Base-by-base conservation (phyloP, 2,113 vertebrate genomes). In the Melanerpes aurifrons region DNA sequence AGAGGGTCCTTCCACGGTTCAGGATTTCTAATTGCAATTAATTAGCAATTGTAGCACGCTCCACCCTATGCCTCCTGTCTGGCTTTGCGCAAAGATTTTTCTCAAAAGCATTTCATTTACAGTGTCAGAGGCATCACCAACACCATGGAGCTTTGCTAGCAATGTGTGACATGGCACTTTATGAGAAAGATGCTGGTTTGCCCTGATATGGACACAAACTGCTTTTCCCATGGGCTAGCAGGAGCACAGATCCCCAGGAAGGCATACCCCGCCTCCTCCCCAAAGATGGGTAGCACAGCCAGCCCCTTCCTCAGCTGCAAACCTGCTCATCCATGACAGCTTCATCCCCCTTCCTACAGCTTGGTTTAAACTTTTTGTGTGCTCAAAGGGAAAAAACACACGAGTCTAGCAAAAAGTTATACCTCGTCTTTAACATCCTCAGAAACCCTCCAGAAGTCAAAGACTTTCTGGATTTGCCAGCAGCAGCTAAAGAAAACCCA, bases 191-290 rank as follows among this genome's bases (percentile, higher is more conserved):
- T 2, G 10, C 35, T 82, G 78, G 12, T 84, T 67, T 75, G 9
- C 10, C 61, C 29, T 7, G 19, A 13, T 3, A 8, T 2, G 25
- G 17, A 40, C 25, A 45, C 19, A 9, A 62, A 62, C 20, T 3
- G 12, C 59, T 82, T 82, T 67, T 82, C 12, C 64, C 29, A 0
- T 0, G 5, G 3, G 18, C 45, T 22, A 8, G 29, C 47, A 25
- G 87, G 17, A 70, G 32, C 22, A 0, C 28, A 82, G 40, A 86
- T 4, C 10, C 50, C 4, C 0, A 0, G 40, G 22, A 57, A 57
- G 45, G 15, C 40, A 40, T 4, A 8, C 14, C 26, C 22, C 17
- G 45, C 25, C 29, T 56, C 67, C 7, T 29, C 15, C 57, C 61
- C 40, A 48, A 7, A 58, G 22, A 74, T 3, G 15, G n/a, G 43